Base-by-base conservation (phyloP, 2,888 invertebrate genomes). In the Synergus japonicus region DNA sequence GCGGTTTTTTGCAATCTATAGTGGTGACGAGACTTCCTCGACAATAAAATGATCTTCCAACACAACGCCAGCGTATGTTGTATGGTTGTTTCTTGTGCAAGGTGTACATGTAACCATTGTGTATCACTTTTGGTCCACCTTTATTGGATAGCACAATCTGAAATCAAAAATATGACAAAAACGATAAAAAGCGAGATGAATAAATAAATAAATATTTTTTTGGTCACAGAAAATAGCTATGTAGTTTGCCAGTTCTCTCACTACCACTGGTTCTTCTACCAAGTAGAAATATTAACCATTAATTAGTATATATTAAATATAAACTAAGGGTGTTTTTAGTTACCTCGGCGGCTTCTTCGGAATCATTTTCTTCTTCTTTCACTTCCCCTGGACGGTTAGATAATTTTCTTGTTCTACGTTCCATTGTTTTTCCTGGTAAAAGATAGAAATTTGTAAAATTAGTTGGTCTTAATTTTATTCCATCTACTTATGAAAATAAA, bases 61-160 rank as follows among this genome's bases (percentile, higher is more conserved):
- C 93, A 85, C 93, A 93, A 63, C 93, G 86, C 93, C 93, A 93
- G 1, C 93, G 89, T 29, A 93, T 92, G 18, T 91, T 92, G 13
- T 90, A 91, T 2, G 91, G 91, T 84, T 92, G 92, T 78, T 91
- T 92, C 82, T 93, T 93, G 82, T 93, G 93, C 76, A 93, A 89
- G 0, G 93, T 93, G 85, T 93, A 93, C 92, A 93, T 93, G 78
- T 92, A 93, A 8, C 93, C 92, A 12, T 88, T 88, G 82, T 93
- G 91, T 77, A 93, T 93, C 18, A 93, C 87, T 87, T 93, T 93
- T 77, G 92, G 91, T 0, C 93, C 93, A 0, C 93, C 93, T 86
- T 93, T 93, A 84, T 93, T 93, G 18, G 93, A 93, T 12, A 92
- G 83, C 0, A 93, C 91, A 54, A 93, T 86, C 90, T 84, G n/a